These are phyloP conservation scores for Nysson spinosus DNA, from an alignment of 2,888 invertebrate genomes.

Conservation along the genomic window DNA sequence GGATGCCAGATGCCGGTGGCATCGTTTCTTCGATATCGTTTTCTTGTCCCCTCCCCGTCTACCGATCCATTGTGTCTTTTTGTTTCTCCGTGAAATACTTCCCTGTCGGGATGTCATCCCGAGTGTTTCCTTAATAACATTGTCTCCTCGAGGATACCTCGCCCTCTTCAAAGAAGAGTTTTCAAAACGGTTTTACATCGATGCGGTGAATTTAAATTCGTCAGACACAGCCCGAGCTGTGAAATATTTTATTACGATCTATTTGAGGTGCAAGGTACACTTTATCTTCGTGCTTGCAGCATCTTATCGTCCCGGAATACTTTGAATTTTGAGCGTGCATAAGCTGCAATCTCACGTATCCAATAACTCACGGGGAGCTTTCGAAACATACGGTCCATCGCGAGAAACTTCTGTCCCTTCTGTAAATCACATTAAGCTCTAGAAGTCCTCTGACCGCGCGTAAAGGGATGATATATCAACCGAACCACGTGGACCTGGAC, in stretches of 20 bases:
- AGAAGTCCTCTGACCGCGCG: conserved; percentile 49
- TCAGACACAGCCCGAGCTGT: neutral
- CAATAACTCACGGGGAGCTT: conserved; percentile 58
- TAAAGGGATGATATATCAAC: conserved; percentile 56
- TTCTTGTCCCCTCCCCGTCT: conserved; percentile 16
- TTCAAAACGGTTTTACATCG: no score
- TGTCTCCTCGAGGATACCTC: no score
- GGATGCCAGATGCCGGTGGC: conserved; percentile 50
- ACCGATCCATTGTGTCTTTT: conserved; percentile 33
- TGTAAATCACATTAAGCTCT: conserved; percentile 63
- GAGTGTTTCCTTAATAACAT: conserved; percentile 1
- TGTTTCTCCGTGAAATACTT: conserved; percentile 9
- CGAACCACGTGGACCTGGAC: conserved; percentile 32
- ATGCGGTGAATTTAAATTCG: no score
- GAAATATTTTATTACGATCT: conserved; percentile 25
- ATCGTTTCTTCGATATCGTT: conserved; percentile 24
- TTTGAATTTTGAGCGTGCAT: conserved; percentile 33
- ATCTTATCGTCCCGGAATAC: conserved; percentile 33
- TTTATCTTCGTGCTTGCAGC: conserved; percentile 7
- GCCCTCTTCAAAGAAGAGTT: no score
- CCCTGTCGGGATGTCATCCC: conserved; percentile 5
- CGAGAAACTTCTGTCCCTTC: conserved; percentile 54
- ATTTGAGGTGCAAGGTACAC: conserved; percentile 2
- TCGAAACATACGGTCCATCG: conserved; percentile 59
- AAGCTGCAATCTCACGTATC: conserved; percentile 52